Evolutionary conservation across 2,113 vertebrate genomes (phyloP).

Genomic region (Pangasianodon hypophthalmus): DNA sequence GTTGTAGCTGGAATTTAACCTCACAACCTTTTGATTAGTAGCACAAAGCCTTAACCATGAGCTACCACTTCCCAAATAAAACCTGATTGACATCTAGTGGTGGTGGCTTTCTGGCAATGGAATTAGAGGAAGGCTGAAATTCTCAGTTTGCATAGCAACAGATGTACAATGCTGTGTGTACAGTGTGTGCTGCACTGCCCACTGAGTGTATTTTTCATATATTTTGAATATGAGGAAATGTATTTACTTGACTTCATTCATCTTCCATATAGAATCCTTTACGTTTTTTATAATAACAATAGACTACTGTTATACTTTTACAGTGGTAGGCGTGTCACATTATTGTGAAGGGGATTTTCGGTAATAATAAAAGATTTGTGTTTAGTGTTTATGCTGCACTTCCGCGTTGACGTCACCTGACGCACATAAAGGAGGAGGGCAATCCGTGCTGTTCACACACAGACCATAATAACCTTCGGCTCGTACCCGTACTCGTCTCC

Average conservation of each 20-base stretch:
- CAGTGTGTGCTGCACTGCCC: background rate
- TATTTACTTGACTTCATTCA: background rate
- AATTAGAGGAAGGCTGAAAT: background rate
- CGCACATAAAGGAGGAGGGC: constrained; percentile 62
- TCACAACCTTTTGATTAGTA: background rate
- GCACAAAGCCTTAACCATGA: background rate
- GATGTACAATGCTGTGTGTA: background rate
- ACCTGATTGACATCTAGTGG: background rate
- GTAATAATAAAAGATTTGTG: background rate
- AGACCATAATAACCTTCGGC: constrained; percentile 22
- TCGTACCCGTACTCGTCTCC: background rate
- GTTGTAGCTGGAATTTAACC: background rate
- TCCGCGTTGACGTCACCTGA: constrained; percentile 71
- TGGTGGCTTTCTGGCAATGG: background rate
- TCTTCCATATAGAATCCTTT: background rate
- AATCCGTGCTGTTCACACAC: constrained; percentile 63
- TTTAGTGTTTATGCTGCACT: constrained; percentile 22
- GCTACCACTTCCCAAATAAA: background rate
- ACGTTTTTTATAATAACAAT: background rate
- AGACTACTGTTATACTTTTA: background rate
- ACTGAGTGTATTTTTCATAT: background rate
- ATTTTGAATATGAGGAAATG: background rate
- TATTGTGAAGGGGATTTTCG: background rate
- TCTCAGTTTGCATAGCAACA: background rate
- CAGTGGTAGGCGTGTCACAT: background rate